Base-by-base conservation (phyloP, 2,113 vertebrate genomes). In the Symphodus melops region DNA sequence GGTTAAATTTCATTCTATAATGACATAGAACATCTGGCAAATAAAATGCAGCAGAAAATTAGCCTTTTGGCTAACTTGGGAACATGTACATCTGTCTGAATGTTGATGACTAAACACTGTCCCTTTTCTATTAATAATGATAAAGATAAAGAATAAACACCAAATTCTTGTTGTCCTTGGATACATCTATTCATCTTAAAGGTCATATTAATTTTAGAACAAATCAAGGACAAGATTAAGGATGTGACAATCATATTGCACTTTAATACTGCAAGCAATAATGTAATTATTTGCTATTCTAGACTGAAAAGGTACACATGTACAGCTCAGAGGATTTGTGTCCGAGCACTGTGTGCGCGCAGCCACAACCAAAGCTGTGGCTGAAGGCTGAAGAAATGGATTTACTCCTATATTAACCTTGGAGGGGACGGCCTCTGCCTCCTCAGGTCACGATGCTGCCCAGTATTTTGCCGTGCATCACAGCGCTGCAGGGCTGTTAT, bases 351-450 rank as follows among this genome's bases (percentile, higher is more conserved):
- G 39, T 10, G 21, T 25, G 37, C 33, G 41, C 25, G 33, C 0
- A 2, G 4, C 49, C 8, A 39, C 33, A n/a, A n/a, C 36, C 54
- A 20, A 19, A 63, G 52, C 63, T 20, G 20, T 62, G 41, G 46
- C 53, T 46, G 49, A 63, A 63, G 36, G 52, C 54, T 46, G 46
- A 67, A 67, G 21, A 46, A 55, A 14, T 62, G 60, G 51, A 71
- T 83, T 67, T 63, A 78, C 78, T 57, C 64, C 58, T 62, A 12
- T 74, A 64, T 81, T 59, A 81, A 80, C 73, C 70, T 65, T 48
- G 8, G 63, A 71, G 59, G 68, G 75, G 54, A 75, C 11, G 56
- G 53, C 52, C 75, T 78, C 28, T 28, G 41, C 58, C 70, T 81
- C 77, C 44, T 59, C 68, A 1, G 65, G 79, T 77, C 71, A 68